A percentile compares a stretch with the other conserved stretches of the same genome.
Conservation (phyloP, 1,140 invertebrate species). For the Drosophila ananassae region DNA sequence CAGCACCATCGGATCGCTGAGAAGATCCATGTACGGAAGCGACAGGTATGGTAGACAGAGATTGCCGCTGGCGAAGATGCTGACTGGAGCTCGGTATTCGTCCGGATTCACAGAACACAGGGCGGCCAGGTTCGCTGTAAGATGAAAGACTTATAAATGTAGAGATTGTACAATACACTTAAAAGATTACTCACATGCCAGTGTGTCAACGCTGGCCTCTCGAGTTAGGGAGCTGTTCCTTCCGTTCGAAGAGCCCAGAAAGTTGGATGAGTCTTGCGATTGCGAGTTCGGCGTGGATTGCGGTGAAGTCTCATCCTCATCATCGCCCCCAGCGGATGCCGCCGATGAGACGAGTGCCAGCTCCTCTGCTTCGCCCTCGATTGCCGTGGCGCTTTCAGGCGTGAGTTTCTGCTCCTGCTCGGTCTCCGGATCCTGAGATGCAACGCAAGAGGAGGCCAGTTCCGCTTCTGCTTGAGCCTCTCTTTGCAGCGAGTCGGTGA, state of each 20-base stretch:
- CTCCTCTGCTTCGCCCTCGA: conserved; percentile 61
- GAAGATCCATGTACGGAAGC: conserved; percentile 96
- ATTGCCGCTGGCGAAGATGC: conserved; percentile 96
- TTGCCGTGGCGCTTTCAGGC: conserved; percentile 43
- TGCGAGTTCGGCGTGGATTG: conserved; percentile 73
- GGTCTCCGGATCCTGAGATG: conserved; percentile 6
- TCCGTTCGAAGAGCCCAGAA: conserved; percentile 67
- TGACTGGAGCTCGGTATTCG: conserved; percentile 94
- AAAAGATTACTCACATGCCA: conserved; percentile 84
- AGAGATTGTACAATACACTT: background rate
- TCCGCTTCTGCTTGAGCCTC: conserved; percentile 69
- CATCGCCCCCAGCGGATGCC: conserved; percentile 65
- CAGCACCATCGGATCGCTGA: conserved; percentile 94
- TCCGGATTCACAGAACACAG: conserved; percentile 86
- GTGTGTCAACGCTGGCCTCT: conserved; percentile 87
- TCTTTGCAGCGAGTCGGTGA: conserved; percentile 76
- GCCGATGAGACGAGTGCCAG: conserved; percentile 70
- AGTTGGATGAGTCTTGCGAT: conserved; percentile 55
- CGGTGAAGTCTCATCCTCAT: conserved; percentile 64
- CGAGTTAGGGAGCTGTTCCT: conserved; percentile 85
- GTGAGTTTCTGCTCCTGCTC: conserved; percentile 29
- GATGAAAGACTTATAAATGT: background rate
- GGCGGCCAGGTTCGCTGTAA: conserved; percentile 64
- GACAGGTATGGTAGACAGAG: conserved; percentile 98
- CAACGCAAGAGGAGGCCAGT: background rate